Evolutionary conservation across 2,797 vertebrate genomes (phyloP).

Genomic region (Eurystomus glaucurus): DNA sequence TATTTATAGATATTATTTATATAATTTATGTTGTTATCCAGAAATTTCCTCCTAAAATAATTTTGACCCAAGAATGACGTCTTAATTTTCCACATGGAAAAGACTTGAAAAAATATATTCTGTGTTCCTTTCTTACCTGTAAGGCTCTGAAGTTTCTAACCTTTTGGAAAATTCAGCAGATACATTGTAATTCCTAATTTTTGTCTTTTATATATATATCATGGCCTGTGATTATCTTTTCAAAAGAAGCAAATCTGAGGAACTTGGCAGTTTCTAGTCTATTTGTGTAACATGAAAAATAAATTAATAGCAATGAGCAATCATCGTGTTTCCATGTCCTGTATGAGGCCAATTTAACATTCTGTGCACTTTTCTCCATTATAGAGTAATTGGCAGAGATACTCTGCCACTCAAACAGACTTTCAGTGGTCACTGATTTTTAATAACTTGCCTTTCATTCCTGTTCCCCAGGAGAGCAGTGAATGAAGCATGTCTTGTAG

Average conservation of each 20-base stretch:
- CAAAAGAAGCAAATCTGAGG: not conserved
- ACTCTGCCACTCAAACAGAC: not conserved
- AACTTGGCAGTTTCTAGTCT: not conserved
- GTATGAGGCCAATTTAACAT: not conserved
- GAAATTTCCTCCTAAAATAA: not conserved
- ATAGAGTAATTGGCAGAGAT: not conserved
- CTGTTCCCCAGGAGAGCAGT: not conserved
- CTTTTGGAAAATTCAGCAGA: not conserved
- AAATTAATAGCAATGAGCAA: not conserved
- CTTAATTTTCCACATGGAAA: not conserved
- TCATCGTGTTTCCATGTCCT: not conserved
- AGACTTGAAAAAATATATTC: not conserved
- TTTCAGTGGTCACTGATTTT: not conserved
- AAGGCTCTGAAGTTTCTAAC: not conserved
- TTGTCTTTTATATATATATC: not conserved
- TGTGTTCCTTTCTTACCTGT: not conserved
- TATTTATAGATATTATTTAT: too few relatives aligned
- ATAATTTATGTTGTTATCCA: not conserved
- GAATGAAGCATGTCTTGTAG: not conserved
- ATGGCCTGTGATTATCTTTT: not conserved
- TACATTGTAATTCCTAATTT: not conserved
- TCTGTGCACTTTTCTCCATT: not conserved
- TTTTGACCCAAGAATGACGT: not conserved
- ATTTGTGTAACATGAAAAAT: not conserved
- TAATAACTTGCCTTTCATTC: not conserved